These are phyloP conservation scores for Cheilosia pagana DNA, from an alignment of 2,888 invertebrate genomes.

Conservation along the genomic window DNA sequence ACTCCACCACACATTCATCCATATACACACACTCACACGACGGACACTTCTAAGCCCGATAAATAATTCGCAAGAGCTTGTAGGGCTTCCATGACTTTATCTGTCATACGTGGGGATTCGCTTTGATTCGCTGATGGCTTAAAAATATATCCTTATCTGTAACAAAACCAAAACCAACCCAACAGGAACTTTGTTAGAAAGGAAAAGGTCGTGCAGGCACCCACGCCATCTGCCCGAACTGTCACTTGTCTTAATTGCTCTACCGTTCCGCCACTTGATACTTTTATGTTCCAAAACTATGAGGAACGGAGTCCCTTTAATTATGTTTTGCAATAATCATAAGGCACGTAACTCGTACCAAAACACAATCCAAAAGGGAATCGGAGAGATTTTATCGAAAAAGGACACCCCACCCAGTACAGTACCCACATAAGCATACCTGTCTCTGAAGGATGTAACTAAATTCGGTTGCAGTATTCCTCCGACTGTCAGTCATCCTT, in stretches of 20 bases:
- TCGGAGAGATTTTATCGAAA: not conserved
- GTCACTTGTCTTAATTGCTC: too few species aligned
- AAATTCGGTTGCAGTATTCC: conserved; percentile 83
- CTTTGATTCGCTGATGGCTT: not conserved
- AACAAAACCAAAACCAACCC: too few species aligned
- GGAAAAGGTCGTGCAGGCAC: too few species aligned
- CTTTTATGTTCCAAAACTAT: conserved; percentile 19
- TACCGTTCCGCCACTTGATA: not conserved
- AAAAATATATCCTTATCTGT: not conserved
- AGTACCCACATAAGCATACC: conserved; percentile 77
- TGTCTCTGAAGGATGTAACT: conserved; percentile 83
- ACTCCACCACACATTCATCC: too few species aligned
- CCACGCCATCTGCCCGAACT: too few species aligned
- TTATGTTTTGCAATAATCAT: conserved; percentile 13
- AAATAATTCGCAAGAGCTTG: not conserved
- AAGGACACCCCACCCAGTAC: not conserved
- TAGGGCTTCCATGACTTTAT: not conserved
- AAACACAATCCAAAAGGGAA: not conserved
- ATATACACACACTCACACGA: too few species aligned
- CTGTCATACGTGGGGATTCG: not conserved
- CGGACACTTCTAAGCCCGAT: not conserved
- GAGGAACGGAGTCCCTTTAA: conserved; percentile 14
- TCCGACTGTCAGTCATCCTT: conserved; percentile 81
- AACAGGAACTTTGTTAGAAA: too few species aligned
- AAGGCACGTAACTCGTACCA: conserved; percentile 19